phyloP scores from a whole-genome alignment of 1,140 invertebrate species.

The Aporrectodea caliginosa region DNA sequence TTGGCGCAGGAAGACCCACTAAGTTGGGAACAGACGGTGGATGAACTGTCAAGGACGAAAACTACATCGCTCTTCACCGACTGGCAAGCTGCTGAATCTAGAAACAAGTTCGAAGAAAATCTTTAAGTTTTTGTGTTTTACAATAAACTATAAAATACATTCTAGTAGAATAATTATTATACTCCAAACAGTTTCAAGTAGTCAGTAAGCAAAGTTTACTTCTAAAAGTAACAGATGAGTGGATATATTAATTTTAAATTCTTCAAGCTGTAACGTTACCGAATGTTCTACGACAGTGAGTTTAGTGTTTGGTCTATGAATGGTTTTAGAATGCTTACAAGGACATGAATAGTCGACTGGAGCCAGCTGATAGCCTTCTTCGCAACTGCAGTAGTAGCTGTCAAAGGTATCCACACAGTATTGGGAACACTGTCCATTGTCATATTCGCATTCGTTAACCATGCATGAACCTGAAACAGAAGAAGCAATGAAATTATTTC shows the following conservation, averaged over 20 bases:
- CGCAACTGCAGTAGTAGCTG: slow-evolving; percentile 42
- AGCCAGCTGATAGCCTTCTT: slow-evolving; percentile 38
- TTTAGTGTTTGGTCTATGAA: no score
- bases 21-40: not conserved
- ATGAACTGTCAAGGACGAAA: slow-evolving; percentile 15
- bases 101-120: no score
- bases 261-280: no score
- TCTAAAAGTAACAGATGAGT: no score
- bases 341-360: not conserved
- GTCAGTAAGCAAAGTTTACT: no score
- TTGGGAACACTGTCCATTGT: slow-evolving; percentile 59
- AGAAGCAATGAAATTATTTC: not conserved
- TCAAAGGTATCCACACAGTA: slow-evolving; percentile 58
- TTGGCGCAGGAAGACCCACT: not conserved
- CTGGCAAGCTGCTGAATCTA: slow-evolving; percentile 5
- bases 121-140: no score
- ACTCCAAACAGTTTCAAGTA: no score
- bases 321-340: not conserved
- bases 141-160: no score
- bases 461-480: not conserved
- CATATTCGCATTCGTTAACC: slow-evolving; percentile 59
- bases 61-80: slow-evolving; percentile 13
- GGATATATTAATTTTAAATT: no score
- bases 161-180: no score
- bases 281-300: no score